phyloP scores from a whole-genome alignment of 2,888 invertebrate species.

The Perithous albicinctus region DNA sequence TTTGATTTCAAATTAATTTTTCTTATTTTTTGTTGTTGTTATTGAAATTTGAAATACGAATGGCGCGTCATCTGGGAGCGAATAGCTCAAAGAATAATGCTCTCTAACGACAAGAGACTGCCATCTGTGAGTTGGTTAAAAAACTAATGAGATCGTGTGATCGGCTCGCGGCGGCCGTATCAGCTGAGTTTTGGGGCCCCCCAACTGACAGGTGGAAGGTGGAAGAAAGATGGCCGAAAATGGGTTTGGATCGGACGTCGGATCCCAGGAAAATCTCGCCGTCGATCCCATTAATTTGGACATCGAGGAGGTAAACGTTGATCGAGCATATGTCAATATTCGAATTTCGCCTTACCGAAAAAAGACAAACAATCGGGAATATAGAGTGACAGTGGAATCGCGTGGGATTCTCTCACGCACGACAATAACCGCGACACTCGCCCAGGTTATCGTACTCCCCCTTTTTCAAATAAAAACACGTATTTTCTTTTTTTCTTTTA shows the following conservation, averaged over 20 bases:
- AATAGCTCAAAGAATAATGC: too few relatives aligned
- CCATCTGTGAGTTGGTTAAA: not conserved
- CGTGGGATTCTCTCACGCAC: not conserved
- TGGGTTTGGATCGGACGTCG: constrained; percentile 88
- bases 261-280: constrained; percentile 89
- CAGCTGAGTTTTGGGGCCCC: constrained; percentile 57
- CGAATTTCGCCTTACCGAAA: not conserved
- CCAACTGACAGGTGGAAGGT: constrained; percentile 70
- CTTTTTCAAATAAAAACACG: constrained; percentile 34
- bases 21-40: too few relatives aligned
- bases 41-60: not conserved
- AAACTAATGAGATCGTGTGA: not conserved
- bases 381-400: not conserved
- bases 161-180: constrained; percentile 49
- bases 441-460: constrained; percentile 58
- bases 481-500: constrained; percentile 2
- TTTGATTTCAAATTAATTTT: too few relatives aligned
- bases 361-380: not conserved
- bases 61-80: too few relatives aligned
- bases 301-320: constrained; percentile 89
- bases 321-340: not conserved
- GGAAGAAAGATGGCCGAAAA: constrained; percentile 83
- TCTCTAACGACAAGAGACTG: too few relatives aligned
- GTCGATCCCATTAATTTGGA: constrained; percentile 87
- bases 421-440: constrained; percentile 38